These are phyloP conservation scores for Pituophis catenifer DNA, from an alignment of 2,113 vertebrate species.

Conservation along the genomic window DNA sequence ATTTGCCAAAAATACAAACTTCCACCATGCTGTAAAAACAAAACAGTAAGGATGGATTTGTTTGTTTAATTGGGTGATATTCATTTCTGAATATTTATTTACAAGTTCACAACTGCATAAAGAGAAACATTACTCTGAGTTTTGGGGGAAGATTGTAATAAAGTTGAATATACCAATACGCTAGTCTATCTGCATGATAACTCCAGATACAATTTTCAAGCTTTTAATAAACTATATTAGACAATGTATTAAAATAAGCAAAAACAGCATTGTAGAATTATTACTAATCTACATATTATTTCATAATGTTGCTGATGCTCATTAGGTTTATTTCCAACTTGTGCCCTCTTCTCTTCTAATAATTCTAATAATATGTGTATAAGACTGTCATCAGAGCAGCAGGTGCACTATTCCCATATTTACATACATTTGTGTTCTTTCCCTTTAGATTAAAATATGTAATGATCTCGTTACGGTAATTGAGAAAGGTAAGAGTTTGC, in stretches of 20 bases:
- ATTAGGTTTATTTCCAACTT: not conserved
- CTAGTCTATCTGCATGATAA: not conserved
- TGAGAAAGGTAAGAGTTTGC: constrained; percentile 86
- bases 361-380: accelerated
- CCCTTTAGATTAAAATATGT: constrained; percentile 88
- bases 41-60: not conserved
- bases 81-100: not conserved
- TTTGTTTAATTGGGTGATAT: not conserved
- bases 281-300: not conserved
- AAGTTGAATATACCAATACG: not conserved
- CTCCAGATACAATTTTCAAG: not conserved
- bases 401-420: constrained; percentile 42
- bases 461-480: constrained; percentile 78
- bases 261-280: not conserved
- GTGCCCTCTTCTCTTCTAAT: not conserved
- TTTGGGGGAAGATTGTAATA: not conserved
- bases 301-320: not conserved
- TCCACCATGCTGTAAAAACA: not conserved
- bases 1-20: not conserved
- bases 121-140: not conserved
- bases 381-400: accelerated
- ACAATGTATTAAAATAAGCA: not conserved
- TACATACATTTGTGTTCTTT: constrained; percentile 76
- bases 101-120: not conserved
- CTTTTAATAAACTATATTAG: not conserved